Conservation (phyloP, 2,113 vertebrate species). For the Anthoscopus minutus region DNA sequence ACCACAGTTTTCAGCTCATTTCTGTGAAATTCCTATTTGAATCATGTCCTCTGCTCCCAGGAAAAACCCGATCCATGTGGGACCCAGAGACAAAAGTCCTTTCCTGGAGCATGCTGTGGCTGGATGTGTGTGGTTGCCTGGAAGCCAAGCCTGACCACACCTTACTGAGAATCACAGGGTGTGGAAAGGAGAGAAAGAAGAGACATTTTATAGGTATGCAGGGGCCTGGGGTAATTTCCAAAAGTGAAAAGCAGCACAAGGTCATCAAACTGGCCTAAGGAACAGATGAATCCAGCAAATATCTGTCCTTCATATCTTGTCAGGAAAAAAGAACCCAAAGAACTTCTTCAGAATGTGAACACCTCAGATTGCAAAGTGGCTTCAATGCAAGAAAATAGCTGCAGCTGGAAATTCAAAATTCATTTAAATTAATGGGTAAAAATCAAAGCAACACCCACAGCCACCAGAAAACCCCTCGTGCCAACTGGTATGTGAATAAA, state of each 20-base stretch:
- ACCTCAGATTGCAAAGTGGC: background rate
- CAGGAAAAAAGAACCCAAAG: background rate
- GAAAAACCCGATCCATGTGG: background rate
- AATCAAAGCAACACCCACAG: background rate
- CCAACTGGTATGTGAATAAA: background rate
- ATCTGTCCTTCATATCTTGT: background rate
- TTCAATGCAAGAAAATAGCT: background rate
- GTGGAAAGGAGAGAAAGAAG: background rate
- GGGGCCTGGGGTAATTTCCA: background rate
- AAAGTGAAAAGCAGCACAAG: background rate
- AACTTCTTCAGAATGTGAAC: background rate
- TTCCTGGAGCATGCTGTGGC: background rate
- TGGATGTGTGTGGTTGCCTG: background rate
- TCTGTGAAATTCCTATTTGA: background rate
- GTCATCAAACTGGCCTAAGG: background rate
- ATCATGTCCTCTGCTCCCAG: background rate
- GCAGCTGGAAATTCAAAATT: background rate
- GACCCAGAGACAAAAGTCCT: background rate
- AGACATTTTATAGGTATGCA: background rate
- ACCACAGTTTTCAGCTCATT: background rate
- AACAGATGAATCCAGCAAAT: background rate
- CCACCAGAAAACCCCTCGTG: background rate
- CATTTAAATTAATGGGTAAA: background rate
- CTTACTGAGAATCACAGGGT: background rate
- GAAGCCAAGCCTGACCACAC: background rate